Conservation (phyloP, 2,888 invertebrate genomes). For the Minunthozetes semirufus region DNA sequence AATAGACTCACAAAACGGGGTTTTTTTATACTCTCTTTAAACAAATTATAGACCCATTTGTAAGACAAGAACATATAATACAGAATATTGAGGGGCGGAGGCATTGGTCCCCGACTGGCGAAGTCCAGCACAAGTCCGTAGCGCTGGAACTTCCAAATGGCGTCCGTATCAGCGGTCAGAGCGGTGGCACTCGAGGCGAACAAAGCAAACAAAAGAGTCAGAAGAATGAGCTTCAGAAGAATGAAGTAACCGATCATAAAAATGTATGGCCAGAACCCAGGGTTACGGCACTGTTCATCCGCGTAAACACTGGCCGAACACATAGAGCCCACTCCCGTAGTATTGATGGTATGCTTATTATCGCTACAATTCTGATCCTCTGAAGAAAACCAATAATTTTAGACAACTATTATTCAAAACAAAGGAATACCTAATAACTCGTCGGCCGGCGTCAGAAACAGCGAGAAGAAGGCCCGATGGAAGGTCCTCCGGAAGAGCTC, state of each 20-base stretch:
- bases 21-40: background rate
- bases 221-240: slow-evolving; percentile 47
- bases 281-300: slow-evolving; percentile 39
- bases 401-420: background rate
- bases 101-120: slow-evolving; percentile 46
- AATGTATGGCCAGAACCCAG: slow-evolving; percentile 43
- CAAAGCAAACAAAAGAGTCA: slow-evolving; percentile 48
- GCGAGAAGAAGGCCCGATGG: slow-evolving; percentile 49
- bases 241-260: slow-evolving; percentile 45
- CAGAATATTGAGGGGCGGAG: slow-evolving; percentile 47
- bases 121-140: slow-evolving; percentile 48
- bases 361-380: background rate
- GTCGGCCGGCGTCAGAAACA: slow-evolving; percentile 49
- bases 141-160: slow-evolving; percentile 48
- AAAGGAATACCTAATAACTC: slow-evolving; percentile 44
- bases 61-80: slow-evolving; percentile 39
- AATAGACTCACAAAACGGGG: background rate
- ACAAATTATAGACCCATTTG: slow-evolving; percentile 22
- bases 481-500: slow-evolving; percentile 47
- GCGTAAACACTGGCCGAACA: background rate
- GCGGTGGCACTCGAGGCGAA: slow-evolving; percentile 44
- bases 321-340: background rate
- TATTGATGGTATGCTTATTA: background rate
- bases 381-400: background rate
- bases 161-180: slow-evolving; percentile 45